These are phyloP conservation scores for Cryptophagus acutangulus DNA, from an alignment of 2,888 invertebrate species.

Conservation along the genomic window DNA sequence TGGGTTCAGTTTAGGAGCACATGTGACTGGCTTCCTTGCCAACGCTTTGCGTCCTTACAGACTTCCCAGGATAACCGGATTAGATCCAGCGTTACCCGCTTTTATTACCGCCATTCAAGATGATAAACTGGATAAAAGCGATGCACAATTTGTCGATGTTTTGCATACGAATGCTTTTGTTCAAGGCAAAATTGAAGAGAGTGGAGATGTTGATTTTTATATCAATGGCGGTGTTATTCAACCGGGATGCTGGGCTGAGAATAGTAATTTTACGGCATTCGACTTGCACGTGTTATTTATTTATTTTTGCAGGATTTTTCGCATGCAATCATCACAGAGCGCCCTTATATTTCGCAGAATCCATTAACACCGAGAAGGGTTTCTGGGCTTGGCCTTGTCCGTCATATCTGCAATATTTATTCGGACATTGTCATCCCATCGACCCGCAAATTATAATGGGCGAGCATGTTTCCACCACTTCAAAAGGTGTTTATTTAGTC, in stretches of 20 bases:
- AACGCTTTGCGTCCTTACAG: conserved; percentile 51
- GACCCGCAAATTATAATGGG: conserved; percentile 51
- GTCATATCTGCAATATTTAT: conserved; percentile 53
- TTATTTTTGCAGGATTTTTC: conserved; percentile 54
- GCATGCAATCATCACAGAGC: conserved; percentile 63
- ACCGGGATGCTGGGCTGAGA: conserved; percentile 58
- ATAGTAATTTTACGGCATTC: conserved; percentile 37
- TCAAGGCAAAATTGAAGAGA: conserved; percentile 60
- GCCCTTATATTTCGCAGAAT: conserved; percentile 60
- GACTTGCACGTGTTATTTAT: conserved; percentile 5
- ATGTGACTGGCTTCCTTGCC: conserved; percentile 57
- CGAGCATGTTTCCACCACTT: conserved; percentile 45
- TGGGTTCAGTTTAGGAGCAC: conserved; percentile 65
- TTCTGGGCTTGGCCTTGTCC: conserved; percentile 65
- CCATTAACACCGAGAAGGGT: conserved; percentile 56
- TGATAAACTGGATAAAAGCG: conserved; percentile 57
- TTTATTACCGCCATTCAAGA: conserved; percentile 53
- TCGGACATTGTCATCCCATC: conserved; percentile 56
- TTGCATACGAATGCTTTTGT: conserved; percentile 67
- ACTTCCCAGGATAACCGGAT: conserved; percentile 57
- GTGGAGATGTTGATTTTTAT: conserved; percentile 68
- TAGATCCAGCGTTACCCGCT: conserved; percentile 67
- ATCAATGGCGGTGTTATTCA: conserved; percentile 67
- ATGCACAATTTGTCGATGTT: conserved; percentile 66
- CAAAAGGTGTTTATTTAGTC: conserved; percentile 50